Percentiles rank a stretch among this genome's conserved stretches.
Conservation (phyloP, 2,113 vertebrate genomes). For the Anhinga rufa region DNA sequence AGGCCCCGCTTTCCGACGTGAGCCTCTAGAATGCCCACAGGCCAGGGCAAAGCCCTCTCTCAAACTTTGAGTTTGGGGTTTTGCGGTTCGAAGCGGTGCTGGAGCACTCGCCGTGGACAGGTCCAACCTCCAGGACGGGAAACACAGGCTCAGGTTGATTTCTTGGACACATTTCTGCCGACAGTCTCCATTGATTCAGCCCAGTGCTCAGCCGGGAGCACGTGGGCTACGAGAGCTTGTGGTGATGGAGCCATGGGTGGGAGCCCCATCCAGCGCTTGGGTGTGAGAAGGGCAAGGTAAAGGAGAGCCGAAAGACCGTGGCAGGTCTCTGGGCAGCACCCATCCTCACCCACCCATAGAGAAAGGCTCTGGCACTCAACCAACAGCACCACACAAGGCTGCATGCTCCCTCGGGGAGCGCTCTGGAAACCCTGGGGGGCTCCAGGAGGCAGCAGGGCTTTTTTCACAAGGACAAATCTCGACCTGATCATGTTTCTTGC, state of each 20-base stretch:
- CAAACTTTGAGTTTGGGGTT: accelerated
- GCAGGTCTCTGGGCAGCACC: background rate
- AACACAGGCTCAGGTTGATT: background rate
- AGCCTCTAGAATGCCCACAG: accelerated
- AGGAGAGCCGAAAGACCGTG: background rate
- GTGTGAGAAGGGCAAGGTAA: background rate
- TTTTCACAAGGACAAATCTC: background rate
- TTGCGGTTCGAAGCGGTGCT: accelerated
- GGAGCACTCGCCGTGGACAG: accelerated
- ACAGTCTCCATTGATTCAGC: background rate
- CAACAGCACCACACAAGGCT: accelerated
- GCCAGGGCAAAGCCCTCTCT: background rate
- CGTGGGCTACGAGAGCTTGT: background rate
- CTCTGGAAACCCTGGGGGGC: accelerated
- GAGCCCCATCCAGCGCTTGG: accelerated
- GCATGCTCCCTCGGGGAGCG: background rate
- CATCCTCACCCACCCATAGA: background rate
- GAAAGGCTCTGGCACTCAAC: background rate
- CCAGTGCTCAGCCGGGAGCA: background rate
- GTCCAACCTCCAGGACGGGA: background rate
- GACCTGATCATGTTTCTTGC: background rate
- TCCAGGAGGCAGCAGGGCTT: background rate
- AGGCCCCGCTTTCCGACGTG: background rate
- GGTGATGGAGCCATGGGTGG: background rate
- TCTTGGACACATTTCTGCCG: accelerated